A percentile compares a stretch with the other conserved stretches of the same genome.
Conservation (phyloP, 2,113 vertebrate genomes). For the Mustela nigripes region DNA sequence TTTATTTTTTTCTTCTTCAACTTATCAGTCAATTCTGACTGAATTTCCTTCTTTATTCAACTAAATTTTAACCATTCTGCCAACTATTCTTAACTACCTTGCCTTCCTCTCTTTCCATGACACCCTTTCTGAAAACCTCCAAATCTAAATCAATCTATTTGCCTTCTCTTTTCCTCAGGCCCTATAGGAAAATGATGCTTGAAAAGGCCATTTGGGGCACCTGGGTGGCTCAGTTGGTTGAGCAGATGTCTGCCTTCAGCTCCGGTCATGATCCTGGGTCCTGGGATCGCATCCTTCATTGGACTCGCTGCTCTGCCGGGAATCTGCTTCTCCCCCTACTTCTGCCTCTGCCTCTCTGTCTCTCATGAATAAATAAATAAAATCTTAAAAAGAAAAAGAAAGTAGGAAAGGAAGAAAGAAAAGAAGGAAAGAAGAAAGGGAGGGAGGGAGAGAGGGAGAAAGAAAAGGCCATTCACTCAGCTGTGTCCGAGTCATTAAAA, state of each 20-base stretch:
- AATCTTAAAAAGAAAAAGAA: too few species aligned
- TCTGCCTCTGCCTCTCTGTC: too few species aligned
- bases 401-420: too few species aligned
- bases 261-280: neutral
- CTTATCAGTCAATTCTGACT: neutral
- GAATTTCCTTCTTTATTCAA: neutral
- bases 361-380: too few species aligned
- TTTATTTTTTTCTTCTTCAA: neutral
- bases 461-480: neutral
- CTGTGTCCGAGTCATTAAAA: neutral
- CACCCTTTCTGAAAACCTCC: conserved; percentile 19
- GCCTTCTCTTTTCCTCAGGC: neutral
- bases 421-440: too few species aligned
- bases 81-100: conserved; percentile 2
- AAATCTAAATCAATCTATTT: neutral
- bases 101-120: neutral
- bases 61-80: conserved; percentile 1
- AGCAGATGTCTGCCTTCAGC: neutral
- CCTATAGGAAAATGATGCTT: neutral
- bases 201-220: neutral
- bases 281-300: neutral
- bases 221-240: neutral
- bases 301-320: too few species aligned
- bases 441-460: too few species aligned
- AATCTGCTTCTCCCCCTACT: too few species aligned